Conservation (phyloP, 2,113 vertebrate species). For the Puffinus mauretanicus region DNA sequence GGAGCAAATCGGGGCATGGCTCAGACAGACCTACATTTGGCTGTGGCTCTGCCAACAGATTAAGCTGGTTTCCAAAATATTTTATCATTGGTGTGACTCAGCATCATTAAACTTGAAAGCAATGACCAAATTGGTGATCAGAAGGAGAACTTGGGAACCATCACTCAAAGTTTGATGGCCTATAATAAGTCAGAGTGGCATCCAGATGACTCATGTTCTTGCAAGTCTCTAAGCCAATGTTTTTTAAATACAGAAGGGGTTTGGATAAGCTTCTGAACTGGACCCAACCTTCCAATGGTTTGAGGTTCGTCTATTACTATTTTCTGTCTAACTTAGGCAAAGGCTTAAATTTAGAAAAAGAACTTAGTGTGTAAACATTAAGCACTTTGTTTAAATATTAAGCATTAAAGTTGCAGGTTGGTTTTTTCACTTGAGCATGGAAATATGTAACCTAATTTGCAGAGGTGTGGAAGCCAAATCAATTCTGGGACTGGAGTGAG, state of each 20-base stretch:
- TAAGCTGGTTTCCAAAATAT: constrained; percentile 14
- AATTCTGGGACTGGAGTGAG: background rate
- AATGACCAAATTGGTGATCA: constrained; percentile 42
- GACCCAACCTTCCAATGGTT: constrained; percentile 38
- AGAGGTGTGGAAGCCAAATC: constrained; percentile 44
- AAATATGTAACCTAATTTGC: constrained; percentile 36
- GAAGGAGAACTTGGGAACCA: constrained; percentile 21
- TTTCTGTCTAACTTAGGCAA: constrained; percentile 31
- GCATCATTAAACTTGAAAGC: constrained; percentile 49
- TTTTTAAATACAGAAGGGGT: constrained; percentile 18
- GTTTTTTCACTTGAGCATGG: constrained; percentile 6
- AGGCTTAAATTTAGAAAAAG: constrained; percentile 21
- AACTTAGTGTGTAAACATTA: background rate
- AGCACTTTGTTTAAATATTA: constrained; percentile 46
- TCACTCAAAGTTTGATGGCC: constrained; percentile 5
- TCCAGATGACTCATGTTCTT: constrained; percentile 36
- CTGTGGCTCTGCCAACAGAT: background rate
- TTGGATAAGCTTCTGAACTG: constrained; percentile 39
- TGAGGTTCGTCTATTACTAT: constrained; percentile 57
- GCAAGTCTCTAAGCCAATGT: background rate
- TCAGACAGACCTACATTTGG: constrained; percentile 26
- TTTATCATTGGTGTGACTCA: constrained; percentile 48
- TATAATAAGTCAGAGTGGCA: constrained; percentile 22
- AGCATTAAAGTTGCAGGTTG: background rate
- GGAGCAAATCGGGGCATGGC: constrained; percentile 10